Evolutionary conservation across 1,140 invertebrate species (phyloP).

Genomic region (Drosophila orosa): DNA sequence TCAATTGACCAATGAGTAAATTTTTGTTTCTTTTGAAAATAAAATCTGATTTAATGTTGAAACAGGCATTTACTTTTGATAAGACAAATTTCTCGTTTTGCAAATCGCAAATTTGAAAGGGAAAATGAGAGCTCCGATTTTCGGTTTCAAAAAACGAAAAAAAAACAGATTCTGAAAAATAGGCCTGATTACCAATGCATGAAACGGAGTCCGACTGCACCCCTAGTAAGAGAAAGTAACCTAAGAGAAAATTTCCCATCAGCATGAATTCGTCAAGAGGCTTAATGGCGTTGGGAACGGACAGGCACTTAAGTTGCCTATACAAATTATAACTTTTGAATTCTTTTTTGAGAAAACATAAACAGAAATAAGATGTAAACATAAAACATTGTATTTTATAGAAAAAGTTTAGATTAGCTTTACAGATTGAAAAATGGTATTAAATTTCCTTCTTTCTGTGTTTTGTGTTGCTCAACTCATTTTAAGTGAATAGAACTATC

Average conservation of each 20-base stretch:
- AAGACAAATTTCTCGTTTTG: no score
- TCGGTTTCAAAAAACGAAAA: no score
- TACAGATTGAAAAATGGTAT: background rate
- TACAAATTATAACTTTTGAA: background rate
- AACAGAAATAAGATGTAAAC: background rate
- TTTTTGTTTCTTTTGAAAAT: no score
- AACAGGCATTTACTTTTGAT: no score
- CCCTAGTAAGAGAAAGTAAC: background rate
- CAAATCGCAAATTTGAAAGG: no score
- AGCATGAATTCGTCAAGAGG: background rate
- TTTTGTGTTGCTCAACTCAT: background rate
- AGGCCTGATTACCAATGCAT: no score
- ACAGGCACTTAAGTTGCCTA: background rate
- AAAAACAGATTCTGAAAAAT: no score
- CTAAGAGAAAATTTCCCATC: constrained; percentile 10
- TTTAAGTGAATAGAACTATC: background rate
- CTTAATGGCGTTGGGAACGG: background rate
- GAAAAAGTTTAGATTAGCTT: background rate
- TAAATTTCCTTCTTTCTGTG: background rate
- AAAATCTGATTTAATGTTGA: no score
- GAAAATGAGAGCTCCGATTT: no score
- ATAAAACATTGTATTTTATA: background rate
- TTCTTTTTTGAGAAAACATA: background rate
- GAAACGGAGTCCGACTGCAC: background rate
- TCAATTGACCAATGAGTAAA: no score